Evolutionary conservation across 2,797 vertebrate species (phyloP), one percentile per base, ranked within the genome.

Genomic region (Xiphorhynchus erythropygius): DNA sequence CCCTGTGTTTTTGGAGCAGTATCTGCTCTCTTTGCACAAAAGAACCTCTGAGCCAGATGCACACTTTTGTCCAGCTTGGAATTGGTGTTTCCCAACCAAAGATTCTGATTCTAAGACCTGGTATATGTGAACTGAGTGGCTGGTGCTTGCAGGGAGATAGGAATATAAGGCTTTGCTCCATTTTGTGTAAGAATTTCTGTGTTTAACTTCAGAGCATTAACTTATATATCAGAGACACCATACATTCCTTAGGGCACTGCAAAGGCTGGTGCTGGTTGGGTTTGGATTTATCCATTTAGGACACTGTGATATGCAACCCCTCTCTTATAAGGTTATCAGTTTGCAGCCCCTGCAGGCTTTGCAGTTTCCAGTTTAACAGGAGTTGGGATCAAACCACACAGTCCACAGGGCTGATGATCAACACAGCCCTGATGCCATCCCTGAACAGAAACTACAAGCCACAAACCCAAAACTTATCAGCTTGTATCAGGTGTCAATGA

Each of bases 171-270:
- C 11, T 76, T 64, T 50, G 27, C 25, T 28, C n/a, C 32, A 62
- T 19, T 10, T 68, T 16, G 23, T 33, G 37, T 15, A 73, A 33
- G 55, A 44, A 44, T 13, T 15, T 41, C 13, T 82, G 18, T n/a
- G 53, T 33, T 84, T 79, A 3, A 63, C 50, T 86, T 55, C 53
- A 75, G 49, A 64, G 18, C 62, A 62, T 25, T 46, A 15, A n/a
- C 10, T 44, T 47, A 1, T 3, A 7, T 3, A 10, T 23, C 3
- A 7, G 42, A 46, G 4, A 63, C 6, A 13, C 7, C 13, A 5
- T 0, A 13, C 1, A 10, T 63, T 44, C 25, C 18, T 64, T 10
- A 68, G 37, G 18, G n/a, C 22, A 35, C 17, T 76, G 42, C 21
- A 42, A 5, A 33, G 13, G 30, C 63, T 52, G 37, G 19, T 13